phyloP scores from a whole-genome alignment of 2,797 vertebrate genomes.

The Chaetodon trifasciatus region DNA sequence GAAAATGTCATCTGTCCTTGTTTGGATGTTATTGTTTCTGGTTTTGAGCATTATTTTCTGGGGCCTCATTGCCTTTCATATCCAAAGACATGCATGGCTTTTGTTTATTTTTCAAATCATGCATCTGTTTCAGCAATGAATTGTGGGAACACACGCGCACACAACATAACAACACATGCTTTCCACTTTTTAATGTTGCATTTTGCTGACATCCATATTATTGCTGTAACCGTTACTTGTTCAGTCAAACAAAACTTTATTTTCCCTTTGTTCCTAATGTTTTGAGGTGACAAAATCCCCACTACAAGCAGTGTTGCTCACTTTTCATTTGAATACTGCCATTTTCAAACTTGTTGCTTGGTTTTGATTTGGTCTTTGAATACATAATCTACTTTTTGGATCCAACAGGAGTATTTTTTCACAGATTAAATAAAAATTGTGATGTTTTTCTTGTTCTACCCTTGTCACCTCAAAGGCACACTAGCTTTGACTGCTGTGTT shows the following conservation, averaged over 20 bases:
- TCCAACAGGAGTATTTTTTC: not conserved
- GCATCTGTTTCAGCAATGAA: slow-evolving; percentile 46
- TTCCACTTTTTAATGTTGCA: slow-evolving; percentile 32
- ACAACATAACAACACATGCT: slow-evolving; percentile 5
- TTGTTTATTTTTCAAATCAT: slow-evolving; percentile 60
- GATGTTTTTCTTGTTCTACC: not conserved
- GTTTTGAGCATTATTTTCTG: slow-evolving; percentile 45
- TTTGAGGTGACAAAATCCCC: not conserved
- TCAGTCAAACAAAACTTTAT: slow-evolving; percentile 13
- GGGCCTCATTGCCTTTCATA: slow-evolving; percentile 33
- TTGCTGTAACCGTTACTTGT: slow-evolving; percentile 11
- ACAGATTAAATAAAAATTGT: not conserved
- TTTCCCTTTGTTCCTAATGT: not conserved
- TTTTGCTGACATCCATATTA: slow-evolving; percentile 35
- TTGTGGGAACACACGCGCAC: slow-evolving; percentile 11
- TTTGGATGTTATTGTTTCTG: slow-evolving; percentile 58
- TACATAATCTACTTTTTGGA: not conserved
- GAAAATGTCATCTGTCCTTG: slow-evolving; percentile 60
- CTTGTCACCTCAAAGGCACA: not conserved
- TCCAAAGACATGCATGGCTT: slow-evolving; percentile 32
- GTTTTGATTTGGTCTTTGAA: not conserved
- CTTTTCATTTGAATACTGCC: not conserved
- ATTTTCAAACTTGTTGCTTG: not conserved
- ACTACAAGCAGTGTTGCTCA: not conserved
- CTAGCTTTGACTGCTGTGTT: not conserved